Base-by-base conservation (phyloP, 1,140 invertebrate genomes). In the Eueides isabella region DNA sequence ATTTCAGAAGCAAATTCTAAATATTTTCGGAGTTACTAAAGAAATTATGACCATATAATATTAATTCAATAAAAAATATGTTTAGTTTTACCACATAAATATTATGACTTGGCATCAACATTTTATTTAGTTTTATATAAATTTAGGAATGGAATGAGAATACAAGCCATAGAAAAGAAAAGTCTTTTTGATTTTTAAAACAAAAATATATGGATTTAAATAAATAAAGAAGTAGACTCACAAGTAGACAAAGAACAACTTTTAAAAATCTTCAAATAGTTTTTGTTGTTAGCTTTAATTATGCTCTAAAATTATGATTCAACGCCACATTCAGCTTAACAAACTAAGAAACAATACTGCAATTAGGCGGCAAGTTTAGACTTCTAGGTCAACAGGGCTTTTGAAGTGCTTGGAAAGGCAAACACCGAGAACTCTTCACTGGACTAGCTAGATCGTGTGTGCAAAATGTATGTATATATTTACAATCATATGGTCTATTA, bases 301-400 rank as follows among this genome's bases (percentile, higher is more conserved):
- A 69, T 11, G 26, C 19, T 69, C 55, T 62, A 19, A 71, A 48
- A 71, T 71, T 44, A 71, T n/a, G 30, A 64, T 71, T 71, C 38
- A 30, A 63, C 31, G n/a, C 61, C 23, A 33, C 16, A 14, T 16
- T 35, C 23, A 30, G 29, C 63, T 61, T 33, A 35, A 55, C 26
- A 62, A 62, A 61, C 61, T 48, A 48, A 48, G 69, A 64, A 64
- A 71, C 69, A 71, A 71, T 71, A 71, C 61, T 61, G 61, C 61
- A 71, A 71, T 64, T 71, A 71, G 61, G 26, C 61, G 38, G 61
- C 61, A 48, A 48, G 69, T 64, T 71, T 71, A 64, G 61, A 29
- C 35, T 64, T 71, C 35, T 71, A 71, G 68, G 68, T 71, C 68
- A 71, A 71, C 68, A 71, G 61, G 33, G n/a, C 68, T 71, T 63